Evolutionary conservation across 92 coral and sea anemone genomes (phyloP).

Genomic region (Paragorgia papillata): DNA sequence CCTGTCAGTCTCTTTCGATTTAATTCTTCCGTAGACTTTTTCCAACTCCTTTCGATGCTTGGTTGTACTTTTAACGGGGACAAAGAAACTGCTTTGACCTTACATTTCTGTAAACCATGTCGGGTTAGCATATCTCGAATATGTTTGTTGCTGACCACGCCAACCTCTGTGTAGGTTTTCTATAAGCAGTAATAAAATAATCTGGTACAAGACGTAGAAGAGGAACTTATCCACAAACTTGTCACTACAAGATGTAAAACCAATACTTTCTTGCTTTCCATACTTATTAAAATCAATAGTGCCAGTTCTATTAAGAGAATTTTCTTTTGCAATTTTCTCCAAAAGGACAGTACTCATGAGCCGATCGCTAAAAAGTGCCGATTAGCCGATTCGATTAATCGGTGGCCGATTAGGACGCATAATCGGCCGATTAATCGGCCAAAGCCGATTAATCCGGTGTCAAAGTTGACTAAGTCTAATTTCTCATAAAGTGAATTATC

Average conservation of each 20-base stretch:
- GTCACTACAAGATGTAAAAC: slow-evolving; percentile 45
- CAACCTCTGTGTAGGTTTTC: slow-evolving; percentile 47
- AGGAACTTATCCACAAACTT: slow-evolving; percentile 46
- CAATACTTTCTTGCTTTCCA: slow-evolving; percentile 43
- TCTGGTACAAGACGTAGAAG: slow-evolving; percentile 42
- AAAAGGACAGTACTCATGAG: no score
- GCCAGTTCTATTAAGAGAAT: slow-evolving; percentile 37
- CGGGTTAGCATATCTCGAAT: slow-evolving; percentile 50
- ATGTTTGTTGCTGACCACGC: slow-evolving; percentile 46
- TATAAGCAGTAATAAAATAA: slow-evolving; percentile 40
- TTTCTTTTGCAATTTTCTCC: slow-evolving; percentile 38
- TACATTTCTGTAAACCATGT: slow-evolving; percentile 46
- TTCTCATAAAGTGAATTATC: no score
- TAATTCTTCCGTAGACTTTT: no score
- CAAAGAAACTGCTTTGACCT: slow-evolving; percentile 50
- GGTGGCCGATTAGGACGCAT: no score
- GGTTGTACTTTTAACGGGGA: slow-evolving; percentile 34
- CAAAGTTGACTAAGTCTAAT: no score
- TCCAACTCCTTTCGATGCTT: slow-evolving; percentile 12
- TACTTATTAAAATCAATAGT: no score
- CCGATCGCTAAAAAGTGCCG: no score
- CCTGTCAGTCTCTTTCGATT: no score
- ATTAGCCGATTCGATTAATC: no score
- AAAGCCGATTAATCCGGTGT: no score
- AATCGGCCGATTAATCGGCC: no score